Percentiles rank a stretch among this genome's conserved stretches.
Evolutionary conservation across 2,113 vertebrate species (phyloP).

Genomic region (Proteles cristata): DNA sequence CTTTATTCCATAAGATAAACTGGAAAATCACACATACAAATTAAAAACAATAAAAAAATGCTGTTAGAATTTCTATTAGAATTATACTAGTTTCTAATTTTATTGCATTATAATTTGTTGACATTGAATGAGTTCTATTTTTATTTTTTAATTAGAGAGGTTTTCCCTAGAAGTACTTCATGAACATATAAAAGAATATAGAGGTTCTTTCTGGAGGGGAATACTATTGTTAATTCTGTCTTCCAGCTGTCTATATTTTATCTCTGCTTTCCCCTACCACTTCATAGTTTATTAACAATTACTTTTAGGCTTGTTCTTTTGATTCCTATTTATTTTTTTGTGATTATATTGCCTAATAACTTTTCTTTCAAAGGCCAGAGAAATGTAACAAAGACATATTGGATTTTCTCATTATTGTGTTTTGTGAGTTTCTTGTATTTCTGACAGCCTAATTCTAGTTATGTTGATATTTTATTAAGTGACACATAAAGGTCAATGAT

Average conservation of each 20-base stretch:
- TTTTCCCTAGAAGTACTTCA: background rate
- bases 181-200: background rate
- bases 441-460: background rate
- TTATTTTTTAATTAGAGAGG: background rate
- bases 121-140: background rate
- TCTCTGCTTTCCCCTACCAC: background rate
- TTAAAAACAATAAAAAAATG: background rate
- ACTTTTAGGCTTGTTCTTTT: background rate
- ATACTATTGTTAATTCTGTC: background rate
- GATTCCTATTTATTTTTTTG: background rate
- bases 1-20: background rate
- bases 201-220: background rate
- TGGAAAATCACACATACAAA: background rate
- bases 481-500: background rate
- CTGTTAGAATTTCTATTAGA: background rate
- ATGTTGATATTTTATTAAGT: background rate
- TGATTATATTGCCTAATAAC: background rate
- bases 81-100: background rate
- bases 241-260: conserved; percentile 1
- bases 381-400: background rate
- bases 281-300: background rate
- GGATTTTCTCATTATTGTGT: background rate
- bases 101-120: background rate
- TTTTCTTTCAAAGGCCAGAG: background rate
- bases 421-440: conserved; percentile 28